Evolutionary conservation across 2,888 invertebrate species (phyloP), one percentile per base, ranked within the genome.

Genomic region (Perizoma flavofasciatum): DNA sequence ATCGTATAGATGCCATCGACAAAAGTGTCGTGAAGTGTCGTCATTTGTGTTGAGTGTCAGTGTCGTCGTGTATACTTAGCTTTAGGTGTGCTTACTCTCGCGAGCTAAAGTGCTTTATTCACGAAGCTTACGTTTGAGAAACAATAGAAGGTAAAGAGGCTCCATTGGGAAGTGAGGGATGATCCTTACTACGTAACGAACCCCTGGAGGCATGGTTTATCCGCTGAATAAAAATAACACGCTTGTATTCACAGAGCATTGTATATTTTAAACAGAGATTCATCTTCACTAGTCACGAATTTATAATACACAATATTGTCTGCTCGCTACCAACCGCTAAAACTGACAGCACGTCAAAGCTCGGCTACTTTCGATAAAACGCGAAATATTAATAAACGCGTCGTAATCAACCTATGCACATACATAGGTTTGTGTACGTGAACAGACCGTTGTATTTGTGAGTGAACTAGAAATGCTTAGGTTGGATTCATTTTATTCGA

Each of bases 181-280:
- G 74, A 79, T 77, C 77, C 74, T 69, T 65, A 73, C 77, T 73
- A 70, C 72, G 79, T 86, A 87, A 87, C 83, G 85, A 88, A 87
- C 76, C 81, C 85, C 82, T 65, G 66, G 63, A 77, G 85, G 81
- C 81, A 75, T 82, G 79, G 77, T 77, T 75, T 78, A 79, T 80
- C 74, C 75, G 61, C 72, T 72, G 81, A 81, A 83, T 82, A 85
- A 83, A 85, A 82, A 80, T 82, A 84, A 72, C 72, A 71, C 63
- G 67, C 68, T 59, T 62, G 55, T 59, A 55, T 59, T 47, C 59
- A 61, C 55, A 57, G 44, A 10, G 43, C 58, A 45, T 10, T 35
- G 58, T 62, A 58, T 5, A 35, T 34, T 51, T 32, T 48, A 11
- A 48, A 43, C 57, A 58, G 57, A 34, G 41, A 8, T 40, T 48